Percentiles rank a stretch among this genome's conserved stretches.
Conservation (phyloP, 2,888 invertebrate genomes). For the Myopa testacea region DNA sequence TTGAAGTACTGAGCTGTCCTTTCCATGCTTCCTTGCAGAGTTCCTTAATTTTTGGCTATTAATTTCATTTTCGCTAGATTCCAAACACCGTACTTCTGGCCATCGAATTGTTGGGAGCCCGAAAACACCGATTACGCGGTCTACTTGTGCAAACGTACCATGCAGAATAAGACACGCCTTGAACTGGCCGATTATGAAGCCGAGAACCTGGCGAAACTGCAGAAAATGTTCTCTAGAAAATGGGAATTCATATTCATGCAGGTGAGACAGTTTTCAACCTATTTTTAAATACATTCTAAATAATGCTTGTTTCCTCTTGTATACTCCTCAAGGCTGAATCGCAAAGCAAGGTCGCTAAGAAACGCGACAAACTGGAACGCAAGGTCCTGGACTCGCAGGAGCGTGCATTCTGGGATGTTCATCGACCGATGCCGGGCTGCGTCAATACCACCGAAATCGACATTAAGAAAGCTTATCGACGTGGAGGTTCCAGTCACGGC, state of each 20-base stretch:
- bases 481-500: conserved; percentile 68
- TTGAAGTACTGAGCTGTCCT: too few relatives aligned
- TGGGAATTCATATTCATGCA: conserved; percentile 99
- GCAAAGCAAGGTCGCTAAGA: conserved; percentile 92
- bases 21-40: too few relatives aligned
- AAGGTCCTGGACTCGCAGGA: conserved; percentile 99
- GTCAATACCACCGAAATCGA: conserved; percentile 99
- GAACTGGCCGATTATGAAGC: conserved; percentile 99
- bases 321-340: conserved; percentile 70
- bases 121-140: conserved; percentile 99
- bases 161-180: conserved; percentile 98
- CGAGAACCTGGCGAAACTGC: conserved; percentile 94
- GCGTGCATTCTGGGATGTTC: conserved; percentile 99
- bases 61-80: conserved; percentile 70
- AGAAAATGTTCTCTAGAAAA: conserved; percentile 99
- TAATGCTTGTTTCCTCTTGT: too few relatives aligned
- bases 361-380: conserved; percentile 95
- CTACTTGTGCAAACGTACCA: conserved; percentile 98
- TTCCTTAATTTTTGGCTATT: too few relatives aligned
- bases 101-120: conserved; percentile 98
- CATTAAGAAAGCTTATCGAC: conserved; percentile 91
- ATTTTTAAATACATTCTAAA: background rate
- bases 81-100: conserved; percentile 99
- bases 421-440: conserved; percentile 98
- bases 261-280: conserved; percentile 65